Percentiles rank a stretch among this genome's conserved stretches.
These are phyloP conservation scores for Microctonus hyperodae DNA, from an alignment of 2,888 invertebrate species.

Conservation along the genomic window DNA sequence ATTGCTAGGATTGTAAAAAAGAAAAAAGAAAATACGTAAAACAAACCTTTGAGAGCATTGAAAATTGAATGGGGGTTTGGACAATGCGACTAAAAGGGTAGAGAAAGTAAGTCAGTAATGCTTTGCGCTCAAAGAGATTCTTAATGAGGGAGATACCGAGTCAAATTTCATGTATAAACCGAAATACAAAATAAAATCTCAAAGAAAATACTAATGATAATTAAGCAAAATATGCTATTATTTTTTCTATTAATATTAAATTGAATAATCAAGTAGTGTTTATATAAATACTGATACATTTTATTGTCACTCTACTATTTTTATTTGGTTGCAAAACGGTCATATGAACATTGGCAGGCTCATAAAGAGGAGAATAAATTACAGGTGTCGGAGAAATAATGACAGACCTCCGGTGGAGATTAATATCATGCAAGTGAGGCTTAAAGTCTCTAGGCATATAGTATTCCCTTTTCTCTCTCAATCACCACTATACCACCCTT, in stretches of 20 bases:
- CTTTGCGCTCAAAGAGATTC: constrained; percentile 31
- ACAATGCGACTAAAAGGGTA: constrained; percentile 44
- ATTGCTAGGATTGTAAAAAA: not conserved
- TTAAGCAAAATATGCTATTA: not conserved
- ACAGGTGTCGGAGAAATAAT: constrained; percentile 35
- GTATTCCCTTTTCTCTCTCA: not conserved
- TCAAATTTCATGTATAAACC: constrained; percentile 7
- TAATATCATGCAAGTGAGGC: constrained; percentile 31
- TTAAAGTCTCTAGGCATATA: constrained; percentile 22
- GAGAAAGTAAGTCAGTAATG: constrained; percentile 55
- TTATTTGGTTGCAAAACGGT: not conserved
- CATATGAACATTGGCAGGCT: constrained; percentile 26
- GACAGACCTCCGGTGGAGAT: constrained; percentile 32
- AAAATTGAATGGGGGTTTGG: constrained; percentile 34
- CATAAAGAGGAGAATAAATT: constrained; percentile 32
- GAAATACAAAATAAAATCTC: not conserved
- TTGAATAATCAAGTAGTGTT: constrained; percentile 4
- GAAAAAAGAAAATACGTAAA: constrained; percentile 10
- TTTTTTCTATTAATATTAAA: constrained; percentile 9
- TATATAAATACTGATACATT: not conserved
- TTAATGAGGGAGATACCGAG: constrained; percentile 19
- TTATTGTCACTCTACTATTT: constrained; percentile 2
- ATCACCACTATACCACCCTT: not conserved
- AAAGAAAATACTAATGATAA: not conserved
- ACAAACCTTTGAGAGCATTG: not conserved